Conservation (phyloP, 2,888 invertebrate genomes). For the Drepana falcataria region DNA sequence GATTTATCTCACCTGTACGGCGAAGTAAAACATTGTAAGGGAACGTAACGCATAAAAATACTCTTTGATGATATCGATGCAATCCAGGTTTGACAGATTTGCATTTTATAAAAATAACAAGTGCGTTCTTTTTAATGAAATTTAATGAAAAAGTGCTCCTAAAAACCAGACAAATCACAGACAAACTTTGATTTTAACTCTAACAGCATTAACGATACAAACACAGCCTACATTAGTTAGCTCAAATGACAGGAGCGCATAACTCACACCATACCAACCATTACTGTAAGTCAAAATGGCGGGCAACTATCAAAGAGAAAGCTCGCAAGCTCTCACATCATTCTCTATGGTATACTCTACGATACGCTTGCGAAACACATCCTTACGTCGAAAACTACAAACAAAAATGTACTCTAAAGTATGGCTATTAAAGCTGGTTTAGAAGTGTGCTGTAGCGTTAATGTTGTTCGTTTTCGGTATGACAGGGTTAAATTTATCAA, state of each 20-base stretch:
- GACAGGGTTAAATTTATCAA: conserved; percentile 68
- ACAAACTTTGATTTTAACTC: conserved; percentile 39
- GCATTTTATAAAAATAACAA: too few relatives aligned
- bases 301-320: conserved; percentile 75
- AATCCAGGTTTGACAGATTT: too few relatives aligned
- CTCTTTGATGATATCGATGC: too few relatives aligned
- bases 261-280: conserved; percentile 64
- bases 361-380: conserved; percentile 46
- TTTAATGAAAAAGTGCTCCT: too few relatives aligned
- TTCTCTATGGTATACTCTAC: conserved; percentile 66
- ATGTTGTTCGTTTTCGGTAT: conserved; percentile 43
- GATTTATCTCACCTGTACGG: too few relatives aligned
- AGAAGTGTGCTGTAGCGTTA: conserved; percentile 20
- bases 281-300: conserved; percentile 76
- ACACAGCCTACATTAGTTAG: conserved; percentile 64
- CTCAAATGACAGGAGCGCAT: conserved; percentile 62
- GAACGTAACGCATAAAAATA: too few relatives aligned
- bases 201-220: conserved; percentile 49
- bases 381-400: conserved; percentile 25
- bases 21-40: too few relatives aligned
- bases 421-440: conserved; percentile 2
- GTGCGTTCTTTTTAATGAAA: too few relatives aligned
- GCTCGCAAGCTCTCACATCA: conserved; percentile 70
- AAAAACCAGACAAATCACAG: too few relatives aligned
- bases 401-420: conserved; percentile 23